Conservation (phyloP, 1,140 invertebrate species). For the Notospermus geniculatus region DNA sequence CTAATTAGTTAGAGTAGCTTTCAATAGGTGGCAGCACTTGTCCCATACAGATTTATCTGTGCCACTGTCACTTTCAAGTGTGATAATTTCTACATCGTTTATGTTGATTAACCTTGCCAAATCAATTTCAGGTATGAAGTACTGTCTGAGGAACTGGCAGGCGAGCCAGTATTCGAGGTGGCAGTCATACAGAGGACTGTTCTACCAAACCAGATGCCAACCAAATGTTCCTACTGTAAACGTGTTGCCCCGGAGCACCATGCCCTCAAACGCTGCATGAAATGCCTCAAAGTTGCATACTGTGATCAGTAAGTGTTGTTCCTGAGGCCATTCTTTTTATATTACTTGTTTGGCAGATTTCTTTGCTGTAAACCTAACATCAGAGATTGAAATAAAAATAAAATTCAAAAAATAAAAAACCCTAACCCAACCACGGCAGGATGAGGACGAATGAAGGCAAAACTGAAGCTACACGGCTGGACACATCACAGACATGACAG, state of each 20-base stretch:
- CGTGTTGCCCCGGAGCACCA: slow-evolving; percentile 36
- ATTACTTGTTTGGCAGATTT: too few relatives aligned
- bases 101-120: too few relatives aligned
- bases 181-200: slow-evolving; percentile 54
- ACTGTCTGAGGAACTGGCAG: slow-evolving; percentile 45
- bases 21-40: too few relatives aligned
- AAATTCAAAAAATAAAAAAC: too few relatives aligned
- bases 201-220: slow-evolving; percentile 44
- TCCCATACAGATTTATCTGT: too few relatives aligned
- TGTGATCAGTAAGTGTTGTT: slow-evolving; percentile 54
- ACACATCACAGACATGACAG: too few relatives aligned
- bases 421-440: too few relatives aligned
- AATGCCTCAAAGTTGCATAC: slow-evolving; percentile 57
- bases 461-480: too few relatives aligned
- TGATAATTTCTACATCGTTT: slow-evolving; percentile 17
- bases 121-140: slow-evolving; percentile 55
- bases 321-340: not conserved
- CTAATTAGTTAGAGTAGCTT: too few relatives aligned
- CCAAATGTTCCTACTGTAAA: slow-evolving; percentile 47
- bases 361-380: too few relatives aligned
- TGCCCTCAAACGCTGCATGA: slow-evolving; percentile 55
- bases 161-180: slow-evolving; percentile 55
- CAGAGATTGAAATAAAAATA: too few relatives aligned
- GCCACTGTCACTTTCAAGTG: not conserved
- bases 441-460: too few relatives aligned